phyloP scores from a whole-genome alignment of 2,113 vertebrate genomes.

The Oryzias melastigma region DNA sequence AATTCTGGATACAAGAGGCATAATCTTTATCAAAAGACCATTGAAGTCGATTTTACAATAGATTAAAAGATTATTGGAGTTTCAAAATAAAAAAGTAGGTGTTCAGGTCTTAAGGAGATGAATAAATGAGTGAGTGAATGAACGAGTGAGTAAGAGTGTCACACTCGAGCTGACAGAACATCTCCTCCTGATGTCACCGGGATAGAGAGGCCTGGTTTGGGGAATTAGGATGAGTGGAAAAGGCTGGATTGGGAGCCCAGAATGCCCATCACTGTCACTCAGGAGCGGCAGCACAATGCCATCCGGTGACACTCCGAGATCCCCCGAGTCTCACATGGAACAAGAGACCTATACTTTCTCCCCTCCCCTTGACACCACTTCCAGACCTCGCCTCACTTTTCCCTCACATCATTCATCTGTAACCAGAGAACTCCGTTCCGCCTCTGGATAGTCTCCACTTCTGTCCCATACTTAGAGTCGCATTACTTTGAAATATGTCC shows the following conservation, averaged over 20 bases:
- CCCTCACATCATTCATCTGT: background rate
- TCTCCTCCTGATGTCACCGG: conserved; percentile 68
- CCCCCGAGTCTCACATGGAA: conserved; percentile 47
- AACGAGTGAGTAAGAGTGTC: conserved; percentile 41
- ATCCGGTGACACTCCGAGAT: conserved; percentile 53
- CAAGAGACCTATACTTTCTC: conserved; percentile 21
- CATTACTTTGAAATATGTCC: too few species aligned
- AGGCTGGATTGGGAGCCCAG: conserved; percentile 46
- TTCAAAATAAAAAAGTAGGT: too few species aligned
- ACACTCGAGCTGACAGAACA: conserved; percentile 51
- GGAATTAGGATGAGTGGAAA: conserved; percentile 58
- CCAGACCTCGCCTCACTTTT: conserved; percentile 22
- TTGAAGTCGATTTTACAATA: too few species aligned
- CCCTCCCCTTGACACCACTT: conserved; percentile 2
- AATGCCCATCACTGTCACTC: conserved; percentile 70
- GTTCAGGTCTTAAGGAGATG: background rate
- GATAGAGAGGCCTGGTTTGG: conserved; percentile 48
- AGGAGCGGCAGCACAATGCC: conserved; percentile 43
- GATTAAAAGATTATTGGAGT: too few species aligned
- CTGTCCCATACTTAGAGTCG: too few species aligned
- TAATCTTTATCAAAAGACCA: too few species aligned
- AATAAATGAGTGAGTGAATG: conserved; percentile 14
- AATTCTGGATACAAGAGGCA: too few species aligned
- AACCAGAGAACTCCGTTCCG: too few species aligned
- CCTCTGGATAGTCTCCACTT: too few species aligned